Evolutionary conservation across 2,888 invertebrate species (phyloP).

Genomic region (Dynastes tityus): DNA sequence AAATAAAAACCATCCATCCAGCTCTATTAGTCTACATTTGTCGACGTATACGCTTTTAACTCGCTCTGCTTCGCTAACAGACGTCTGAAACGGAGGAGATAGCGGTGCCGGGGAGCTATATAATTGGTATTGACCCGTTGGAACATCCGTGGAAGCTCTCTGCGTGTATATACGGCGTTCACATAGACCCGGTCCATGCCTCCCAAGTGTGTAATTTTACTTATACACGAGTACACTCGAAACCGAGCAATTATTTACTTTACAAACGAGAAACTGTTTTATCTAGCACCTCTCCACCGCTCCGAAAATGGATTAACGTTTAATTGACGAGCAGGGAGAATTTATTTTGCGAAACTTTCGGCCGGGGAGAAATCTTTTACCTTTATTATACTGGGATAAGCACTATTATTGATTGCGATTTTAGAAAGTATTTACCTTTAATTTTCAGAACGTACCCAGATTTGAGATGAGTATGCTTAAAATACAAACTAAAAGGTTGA

Average conservation of each 20-base stretch:
- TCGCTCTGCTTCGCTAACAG: constrained; percentile 1
- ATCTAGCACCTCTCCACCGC: constrained; percentile 13
- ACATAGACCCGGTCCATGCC: constrained; percentile 4
- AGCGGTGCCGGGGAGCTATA: background rate
- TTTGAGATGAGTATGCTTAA: background rate
- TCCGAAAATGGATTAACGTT: constrained; percentile 32
- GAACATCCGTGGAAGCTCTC: background rate
- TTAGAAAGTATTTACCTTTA: background rate
- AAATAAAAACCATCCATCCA: background rate
- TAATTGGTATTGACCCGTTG: constrained; percentile 34
- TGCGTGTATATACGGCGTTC: background rate
- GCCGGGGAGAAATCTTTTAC: constrained; percentile 4
- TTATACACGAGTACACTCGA: constrained; percentile 20
- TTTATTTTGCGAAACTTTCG: constrained; percentile 11
- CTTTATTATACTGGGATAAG: background rate
- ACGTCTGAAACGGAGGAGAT: constrained; percentile 12
- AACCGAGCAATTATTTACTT: constrained; percentile 49
- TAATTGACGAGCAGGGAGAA: constrained; percentile 26
- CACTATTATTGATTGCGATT: constrained; percentile 6
- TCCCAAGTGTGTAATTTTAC: constrained; percentile 34
- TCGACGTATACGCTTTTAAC: background rate
- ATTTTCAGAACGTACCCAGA: background rate
- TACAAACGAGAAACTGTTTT: constrained; percentile 43
- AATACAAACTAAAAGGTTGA: too few species aligned
- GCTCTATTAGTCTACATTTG: constrained; percentile 3